Evolutionary conservation across 2,113 vertebrate species (phyloP), one percentile per base, ranked within the genome.

Genomic region (Eulemur rufifrons): DNA sequence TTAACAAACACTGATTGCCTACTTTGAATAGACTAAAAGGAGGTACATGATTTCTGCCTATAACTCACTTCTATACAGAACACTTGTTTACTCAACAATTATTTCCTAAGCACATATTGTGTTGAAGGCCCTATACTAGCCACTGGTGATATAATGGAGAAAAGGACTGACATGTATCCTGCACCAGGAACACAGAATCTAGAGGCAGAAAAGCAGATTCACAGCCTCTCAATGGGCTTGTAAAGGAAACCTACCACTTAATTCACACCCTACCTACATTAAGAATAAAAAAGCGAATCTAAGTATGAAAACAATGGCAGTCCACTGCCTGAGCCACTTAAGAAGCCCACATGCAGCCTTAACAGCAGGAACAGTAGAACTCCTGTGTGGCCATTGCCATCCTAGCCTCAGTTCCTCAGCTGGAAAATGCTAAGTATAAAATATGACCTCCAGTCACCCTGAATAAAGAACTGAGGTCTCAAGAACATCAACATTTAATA

Each of bases 201-300:
- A 77, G 45, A 89, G 34, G 37, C 47, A 89, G 54, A 89, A 95
- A 89, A 95, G 25, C 3, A 83, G 47, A 95, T 86, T 92, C 23
- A 83, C 45, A 47, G 14, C 4, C 56, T 86, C 34, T 82, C 39
- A 68, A 29, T 74, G 6, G 4, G 13, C 20, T 80, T 50, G 66
- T 39, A 9, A 21, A 84, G 17, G 32, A 74, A 94, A 78, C 14
- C n/a, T 32, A 47, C 2, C 9, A 56, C 64, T 93, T 74, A 85
- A 10, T 77, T 77, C 15, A 59, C 0, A 56, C 15, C 13, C 20
- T 78, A 68, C 6, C 18, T 74, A 15, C 95, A 83, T 69, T 50
- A 82, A 71, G 29, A 94, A 61, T 21, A 85, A 69, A 92, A 86
- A 74, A 20, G 2, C 17, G 81, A 93, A 84, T 25, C 12, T 54